Percentiles rank a stretch among this genome's conserved stretches.
phyloP scores from a whole-genome alignment of 2,113 vertebrate genomes.

The Bubo bubo region DNA sequence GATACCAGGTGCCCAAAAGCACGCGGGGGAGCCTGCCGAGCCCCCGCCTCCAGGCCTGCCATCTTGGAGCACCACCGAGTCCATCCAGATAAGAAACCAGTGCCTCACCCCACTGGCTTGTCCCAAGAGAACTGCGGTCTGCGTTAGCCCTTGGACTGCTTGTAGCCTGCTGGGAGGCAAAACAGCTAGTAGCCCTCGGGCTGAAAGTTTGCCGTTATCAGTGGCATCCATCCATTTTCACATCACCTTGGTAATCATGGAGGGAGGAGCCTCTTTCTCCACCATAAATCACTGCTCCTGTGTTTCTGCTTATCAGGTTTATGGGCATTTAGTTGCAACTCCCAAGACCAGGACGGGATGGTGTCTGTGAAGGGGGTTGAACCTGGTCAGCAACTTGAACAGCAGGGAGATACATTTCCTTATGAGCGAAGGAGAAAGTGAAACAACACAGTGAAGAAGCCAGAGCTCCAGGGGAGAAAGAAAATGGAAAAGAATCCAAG shows the following conservation, averaged over 20 bases:
- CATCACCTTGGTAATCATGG: not conserved
- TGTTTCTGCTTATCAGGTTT: conserved; percentile 3
- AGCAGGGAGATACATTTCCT: not conserved
- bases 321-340: not conserved
- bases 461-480: not conserved
- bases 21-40: not conserved
- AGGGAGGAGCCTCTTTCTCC: not conserved
- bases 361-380: not conserved
- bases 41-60: not conserved
- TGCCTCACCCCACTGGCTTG: not conserved
- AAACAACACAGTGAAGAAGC: not conserved
- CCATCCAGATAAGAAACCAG: rapidly evolving
- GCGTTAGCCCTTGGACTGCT: not conserved
- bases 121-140: not conserved
- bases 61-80: rapidly evolving
- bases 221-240: not conserved
- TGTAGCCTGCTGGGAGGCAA: not conserved
- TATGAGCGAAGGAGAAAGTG: conserved; percentile 12
- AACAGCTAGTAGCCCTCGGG: not conserved
- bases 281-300: not conserved
- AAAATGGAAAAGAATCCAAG: conserved; percentile 57
- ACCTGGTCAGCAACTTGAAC: not conserved
- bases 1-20: not conserved
- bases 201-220: not conserved
- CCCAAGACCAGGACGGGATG: conserved; percentile 6